These are phyloP conservation scores for Amphipoea oculea DNA, from an alignment of 2,888 invertebrate species.

Conservation along the genomic window DNA sequence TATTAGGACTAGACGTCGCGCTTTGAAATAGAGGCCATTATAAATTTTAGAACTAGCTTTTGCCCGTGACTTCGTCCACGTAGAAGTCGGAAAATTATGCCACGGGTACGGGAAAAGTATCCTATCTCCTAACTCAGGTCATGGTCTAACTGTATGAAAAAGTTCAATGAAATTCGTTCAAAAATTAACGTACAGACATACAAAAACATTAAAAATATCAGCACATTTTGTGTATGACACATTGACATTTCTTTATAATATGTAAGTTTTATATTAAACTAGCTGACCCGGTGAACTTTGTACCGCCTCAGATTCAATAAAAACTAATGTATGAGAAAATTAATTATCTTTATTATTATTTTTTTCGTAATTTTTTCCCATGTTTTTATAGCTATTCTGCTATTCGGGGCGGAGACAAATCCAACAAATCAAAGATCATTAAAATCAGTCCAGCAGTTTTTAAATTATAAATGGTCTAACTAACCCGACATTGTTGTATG, in stretches of 20 bases:
- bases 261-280: background rate
- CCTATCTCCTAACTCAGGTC: background rate
- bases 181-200: background rate
- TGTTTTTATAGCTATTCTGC: background rate
- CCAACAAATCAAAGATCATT: too few relatives aligned
- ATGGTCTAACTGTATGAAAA: background rate
- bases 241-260: background rate
- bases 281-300: too few relatives aligned
- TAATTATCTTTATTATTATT: too few relatives aligned
- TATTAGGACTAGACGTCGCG: conserved; percentile 9
- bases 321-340: too few relatives aligned
- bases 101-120: background rate
- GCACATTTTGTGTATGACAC: background rate
- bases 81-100: background rate
- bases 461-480: too few relatives aligned
- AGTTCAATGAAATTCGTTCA: background rate
- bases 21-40: background rate
- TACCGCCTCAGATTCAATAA: too few relatives aligned
- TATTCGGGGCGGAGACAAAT: too few relatives aligned
- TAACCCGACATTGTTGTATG: too few relatives aligned
- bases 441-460: too few relatives aligned
- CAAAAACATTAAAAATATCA: background rate
- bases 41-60: background rate
- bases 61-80: background rate
- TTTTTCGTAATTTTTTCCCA: too few relatives aligned